Percentiles rank a stretch among this genome's conserved stretches.
phyloP scores from a whole-genome alignment of 2,113 vertebrate genomes.

The Tyrannus savana region DNA sequence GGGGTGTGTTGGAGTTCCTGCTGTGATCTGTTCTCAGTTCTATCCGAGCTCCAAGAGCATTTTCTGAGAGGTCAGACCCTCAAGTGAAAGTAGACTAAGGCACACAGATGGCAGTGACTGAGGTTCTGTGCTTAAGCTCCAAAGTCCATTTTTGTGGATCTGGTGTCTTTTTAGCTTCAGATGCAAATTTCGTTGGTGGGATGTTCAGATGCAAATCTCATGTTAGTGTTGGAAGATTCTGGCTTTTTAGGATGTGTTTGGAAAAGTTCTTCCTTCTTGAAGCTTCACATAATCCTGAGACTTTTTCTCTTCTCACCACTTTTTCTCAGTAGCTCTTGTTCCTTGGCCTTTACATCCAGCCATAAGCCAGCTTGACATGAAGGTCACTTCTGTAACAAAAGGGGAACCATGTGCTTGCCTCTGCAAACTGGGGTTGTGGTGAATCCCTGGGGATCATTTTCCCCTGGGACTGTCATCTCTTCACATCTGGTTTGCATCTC shows the following conservation, averaged over 20 bases:
- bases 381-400: background rate
- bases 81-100: background rate
- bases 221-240: background rate
- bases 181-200: background rate
- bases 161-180: background rate
- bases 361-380: background rate
- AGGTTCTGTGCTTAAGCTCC: background rate
- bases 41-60: rapidly evolving
- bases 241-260: background rate
- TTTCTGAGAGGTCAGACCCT: background rate
- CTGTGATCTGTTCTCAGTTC: background rate
- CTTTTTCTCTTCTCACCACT: background rate
- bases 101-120: background rate
- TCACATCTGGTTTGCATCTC: background rate
- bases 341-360: background rate
- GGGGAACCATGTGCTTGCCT: constrained; percentile 7
- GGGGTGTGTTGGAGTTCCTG: background rate
- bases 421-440: background rate
- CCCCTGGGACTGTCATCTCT: background rate
- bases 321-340: background rate
- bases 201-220: background rate
- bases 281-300: background rate
- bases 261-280: constrained; percentile 19
- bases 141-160: background rate
- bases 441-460: background rate